Percentiles rank a stretch among this genome's conserved stretches.
phyloP scores from a whole-genome alignment of 1,140 invertebrate species.

The Choristoneura fumiferana region DNA sequence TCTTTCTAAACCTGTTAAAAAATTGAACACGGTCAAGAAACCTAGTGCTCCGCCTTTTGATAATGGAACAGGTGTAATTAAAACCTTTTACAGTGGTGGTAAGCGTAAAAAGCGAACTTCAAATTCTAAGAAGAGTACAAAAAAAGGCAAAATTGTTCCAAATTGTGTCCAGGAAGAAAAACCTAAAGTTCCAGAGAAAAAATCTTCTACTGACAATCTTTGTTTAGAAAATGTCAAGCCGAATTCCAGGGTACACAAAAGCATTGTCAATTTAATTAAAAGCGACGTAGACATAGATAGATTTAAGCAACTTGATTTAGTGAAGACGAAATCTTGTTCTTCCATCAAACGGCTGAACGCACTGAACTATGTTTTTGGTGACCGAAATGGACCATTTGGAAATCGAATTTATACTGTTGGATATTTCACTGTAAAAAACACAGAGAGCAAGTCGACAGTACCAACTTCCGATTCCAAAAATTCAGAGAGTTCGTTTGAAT shows the following conservation, averaged over 20 bases:
- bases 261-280: slow-evolving; percentile 20
- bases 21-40: slow-evolving; percentile 16
- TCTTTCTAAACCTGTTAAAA: slow-evolving; percentile 21
- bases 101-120: slow-evolving; percentile 19
- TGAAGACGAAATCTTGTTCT: slow-evolving; percentile 36
- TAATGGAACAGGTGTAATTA: slow-evolving; percentile 25
- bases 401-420: slow-evolving; percentile 52
- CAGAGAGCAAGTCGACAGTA: slow-evolving; percentile 23
- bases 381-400: slow-evolving; percentile 30
- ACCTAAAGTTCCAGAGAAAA: no score
- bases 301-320: slow-evolving; percentile 21
- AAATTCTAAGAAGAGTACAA: background rate
- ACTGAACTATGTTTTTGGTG: slow-evolving; percentile 52
- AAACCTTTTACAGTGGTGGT: slow-evolving; percentile 28
- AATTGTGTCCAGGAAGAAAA: background rate
- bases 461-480: slow-evolving; percentile 20
- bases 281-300: slow-evolving; percentile 33
- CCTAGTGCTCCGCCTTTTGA: background rate
- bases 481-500: slow-evolving; percentile 21
- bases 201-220: background rate
- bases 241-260: background rate
- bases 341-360: slow-evolving; percentile 33
- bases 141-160: slow-evolving; percentile 10
- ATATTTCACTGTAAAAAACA: slow-evolving; percentile 49
- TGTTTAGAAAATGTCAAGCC: background rate